Evolutionary conservation across 2,797 vertebrate genomes (phyloP).

Genomic region (Cuculus canorus): DNA sequence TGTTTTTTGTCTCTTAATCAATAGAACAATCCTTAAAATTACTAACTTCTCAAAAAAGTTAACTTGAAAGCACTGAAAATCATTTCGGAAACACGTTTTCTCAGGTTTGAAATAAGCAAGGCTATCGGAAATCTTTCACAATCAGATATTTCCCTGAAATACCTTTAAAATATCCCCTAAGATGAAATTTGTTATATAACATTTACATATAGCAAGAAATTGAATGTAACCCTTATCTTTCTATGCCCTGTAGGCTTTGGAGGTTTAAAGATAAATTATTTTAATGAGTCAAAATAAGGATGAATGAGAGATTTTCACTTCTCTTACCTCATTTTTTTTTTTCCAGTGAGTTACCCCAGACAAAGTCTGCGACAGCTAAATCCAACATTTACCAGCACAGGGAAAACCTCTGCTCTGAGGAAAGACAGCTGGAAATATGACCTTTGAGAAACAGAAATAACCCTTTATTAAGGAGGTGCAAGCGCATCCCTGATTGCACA

Average conservation of each 20-base stretch:
- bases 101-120: neutral
- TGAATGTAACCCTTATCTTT: neutral
- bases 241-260: neutral
- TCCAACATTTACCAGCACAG: neutral
- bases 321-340: neutral
- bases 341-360: neutral
- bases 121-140: neutral
- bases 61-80: neutral
- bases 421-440: neutral
- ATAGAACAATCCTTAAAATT: neutral
- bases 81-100: neutral
- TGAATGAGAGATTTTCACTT: neutral
- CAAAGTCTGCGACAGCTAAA: neutral
- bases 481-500: neutral
- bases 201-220: neutral
- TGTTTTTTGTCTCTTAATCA: neutral
- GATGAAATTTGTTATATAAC: neutral
- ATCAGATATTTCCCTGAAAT: neutral
- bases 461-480: neutral
- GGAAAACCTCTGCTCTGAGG: neutral
- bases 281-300: neutral
- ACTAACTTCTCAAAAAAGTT: neutral
- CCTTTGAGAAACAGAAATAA: neutral
- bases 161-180: neutral
- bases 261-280: neutral